Percentiles rank a stretch among this genome's conserved stretches.
These are phyloP conservation scores for Camarhynchus parvulus DNA, from an alignment of 2,113 vertebrate species.

Conservation along the genomic window DNA sequence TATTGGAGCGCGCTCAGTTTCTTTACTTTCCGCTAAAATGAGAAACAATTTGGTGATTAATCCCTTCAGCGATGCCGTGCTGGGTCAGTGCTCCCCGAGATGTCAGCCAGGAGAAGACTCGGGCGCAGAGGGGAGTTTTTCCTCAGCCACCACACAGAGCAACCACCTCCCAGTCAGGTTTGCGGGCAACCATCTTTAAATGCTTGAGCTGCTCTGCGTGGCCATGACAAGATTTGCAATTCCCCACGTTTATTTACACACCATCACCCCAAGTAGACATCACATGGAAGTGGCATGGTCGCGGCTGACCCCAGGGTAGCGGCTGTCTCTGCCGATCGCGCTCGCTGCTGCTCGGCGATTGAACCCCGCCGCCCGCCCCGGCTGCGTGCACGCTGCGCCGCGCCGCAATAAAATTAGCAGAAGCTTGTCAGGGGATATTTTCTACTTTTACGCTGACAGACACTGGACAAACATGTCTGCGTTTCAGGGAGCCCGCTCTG, in stretches of 20 bases:
- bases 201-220: slow-evolving; percentile 86
- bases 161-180: slow-evolving; percentile 87
- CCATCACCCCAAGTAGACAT: slow-evolving; percentile 92
- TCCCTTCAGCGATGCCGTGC: slow-evolving; percentile 78
- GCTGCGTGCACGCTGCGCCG: slow-evolving; percentile 67
- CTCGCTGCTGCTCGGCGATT: slow-evolving; percentile 79
- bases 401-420: slow-evolving; percentile 79
- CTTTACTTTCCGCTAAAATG: slow-evolving; percentile 76
- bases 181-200: slow-evolving; percentile 90
- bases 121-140: slow-evolving; percentile 60
- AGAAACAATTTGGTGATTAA: slow-evolving; percentile 77
- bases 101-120: slow-evolving; percentile 71
- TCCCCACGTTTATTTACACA: slow-evolving; percentile 93
- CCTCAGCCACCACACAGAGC: slow-evolving; percentile 74
- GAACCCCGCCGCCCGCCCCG: slow-evolving; percentile 74
- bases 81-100: slow-evolving; percentile 82
- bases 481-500: slow-evolving; percentile 41
- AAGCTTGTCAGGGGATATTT: slow-evolving; percentile 82
- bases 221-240: slow-evolving; percentile 89
- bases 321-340: slow-evolving; percentile 91
- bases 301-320: slow-evolving; percentile 87
- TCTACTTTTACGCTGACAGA: slow-evolving; percentile 71
- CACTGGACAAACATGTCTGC: slow-evolving; percentile 67
- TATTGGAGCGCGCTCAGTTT: slow-evolving; percentile 57
- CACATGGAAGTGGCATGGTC: slow-evolving; percentile 84